Percentiles rank a stretch among this genome's conserved stretches.
These are phyloP conservation scores for Holcopasites calliopsidis DNA, from an alignment of 1,140 invertebrate genomes.

Conservation along the genomic window DNA sequence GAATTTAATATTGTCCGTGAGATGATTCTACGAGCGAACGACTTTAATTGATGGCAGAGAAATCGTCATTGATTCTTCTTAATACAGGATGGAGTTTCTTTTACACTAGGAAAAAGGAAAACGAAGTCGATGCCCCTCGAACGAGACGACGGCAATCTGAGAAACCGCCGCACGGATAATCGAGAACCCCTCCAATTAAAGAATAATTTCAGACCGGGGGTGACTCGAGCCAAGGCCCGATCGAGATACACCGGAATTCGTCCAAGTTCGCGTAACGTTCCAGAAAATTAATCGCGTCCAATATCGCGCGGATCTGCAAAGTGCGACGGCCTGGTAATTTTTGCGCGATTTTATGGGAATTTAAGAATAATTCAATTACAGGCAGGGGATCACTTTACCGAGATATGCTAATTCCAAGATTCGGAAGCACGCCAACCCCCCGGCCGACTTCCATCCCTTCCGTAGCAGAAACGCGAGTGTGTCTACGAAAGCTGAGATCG, in stretches of 20 bases:
- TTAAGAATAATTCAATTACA: constrained; percentile 81
- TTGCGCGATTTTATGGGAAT: constrained; percentile 80
- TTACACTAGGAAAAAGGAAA: neutral
- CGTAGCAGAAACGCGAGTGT: constrained; percentile 24
- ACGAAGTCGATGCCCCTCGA: constrained; percentile 5
- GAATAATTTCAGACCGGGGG: constrained; percentile 10
- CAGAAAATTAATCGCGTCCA: constrained; percentile 78
- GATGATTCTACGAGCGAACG: neutral
- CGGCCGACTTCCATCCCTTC: too few relatives aligned
- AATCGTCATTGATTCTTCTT: neutral
- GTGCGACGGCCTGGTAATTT: constrained; percentile 71
- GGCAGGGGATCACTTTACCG: constrained; percentile 75
- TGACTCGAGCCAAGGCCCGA: constrained; percentile 11
- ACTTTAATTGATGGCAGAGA: constrained; percentile 19
- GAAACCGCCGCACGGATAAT: constrained; percentile 41
- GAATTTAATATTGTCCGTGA: constrained; percentile 5
- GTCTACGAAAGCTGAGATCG: constrained; percentile 52
- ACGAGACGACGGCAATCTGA: constrained; percentile 34
- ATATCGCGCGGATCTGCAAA: constrained; percentile 59
- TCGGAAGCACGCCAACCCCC: constrained; percentile 42
- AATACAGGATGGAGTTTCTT: too few relatives aligned
- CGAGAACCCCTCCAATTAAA: constrained; percentile 42
- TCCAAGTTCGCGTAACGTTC: constrained; percentile 73
- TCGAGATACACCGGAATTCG: constrained; percentile 45
- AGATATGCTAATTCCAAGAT: constrained; percentile 79